Evolutionary conservation across 2,113 vertebrate species (phyloP), one percentile per base, ranked within the genome.

Genomic region (Malurus alboscapulatus): DNA sequence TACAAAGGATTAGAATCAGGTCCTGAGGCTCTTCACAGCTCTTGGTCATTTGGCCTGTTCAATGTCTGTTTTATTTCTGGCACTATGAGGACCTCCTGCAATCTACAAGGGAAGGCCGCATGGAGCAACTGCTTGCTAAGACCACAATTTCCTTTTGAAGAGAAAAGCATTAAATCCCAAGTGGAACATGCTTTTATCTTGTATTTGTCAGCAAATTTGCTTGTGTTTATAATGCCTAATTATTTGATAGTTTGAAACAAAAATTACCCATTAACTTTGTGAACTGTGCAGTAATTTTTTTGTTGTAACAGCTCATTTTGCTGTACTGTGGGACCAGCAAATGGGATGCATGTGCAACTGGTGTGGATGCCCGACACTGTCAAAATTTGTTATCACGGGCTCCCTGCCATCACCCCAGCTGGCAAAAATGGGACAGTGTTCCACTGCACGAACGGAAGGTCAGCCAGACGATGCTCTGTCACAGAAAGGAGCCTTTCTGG

Each of bases 371-470:
- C 42, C 4, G 2, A 36, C 45, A 42, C 17, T 29, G 50, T 42
- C n/a, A 27, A 8, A 36, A 67, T 58, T 71, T 59, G 53, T 79
- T 78, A 22, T 14, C 34, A 27, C 0, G 1, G 72, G 55, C 50
- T 67, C 45, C 86, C 22, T 93, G 76, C 80, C 73, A 50, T 18
- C 68, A 45, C 72, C 75, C 69, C 72, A 86, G 76, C 59, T 62
- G 83, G 79, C 47, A 68, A 65, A 75, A 80, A 71, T 3, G 73
- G 68, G 65, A 58, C 3, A 4, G 2, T 8, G 50, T 21, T 34
- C 63, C 32, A 26, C 26, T 32, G 34, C n/a, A 22, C 1, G 36
- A 77, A 21, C 4, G 16, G 42, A 66, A 83, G 72, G 92, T 54
- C 87, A 83, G 80, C 6, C 73, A 93, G 55, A 26, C 0, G 3